Conservation (phyloP, 2,797 vertebrate species). For the Cynodonichthys magdalenae region DNA sequence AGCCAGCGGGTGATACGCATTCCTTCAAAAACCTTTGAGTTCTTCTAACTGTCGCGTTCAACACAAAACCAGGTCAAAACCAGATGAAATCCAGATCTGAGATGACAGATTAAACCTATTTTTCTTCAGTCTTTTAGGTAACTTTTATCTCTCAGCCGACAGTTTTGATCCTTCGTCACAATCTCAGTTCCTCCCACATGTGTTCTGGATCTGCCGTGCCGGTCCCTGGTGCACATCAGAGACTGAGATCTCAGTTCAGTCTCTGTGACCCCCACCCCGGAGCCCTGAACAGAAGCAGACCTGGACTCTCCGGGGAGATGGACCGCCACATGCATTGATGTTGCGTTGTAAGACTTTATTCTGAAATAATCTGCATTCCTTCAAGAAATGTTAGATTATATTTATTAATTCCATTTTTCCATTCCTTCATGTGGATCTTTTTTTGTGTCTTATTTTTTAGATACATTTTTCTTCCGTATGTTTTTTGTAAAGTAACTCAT, state of each 20-base stretch:
- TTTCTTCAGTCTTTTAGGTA: neutral
- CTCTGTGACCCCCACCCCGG: conserved; percentile 27
- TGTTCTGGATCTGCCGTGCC: conserved; percentile 53
- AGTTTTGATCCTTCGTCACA: conserved; percentile 26
- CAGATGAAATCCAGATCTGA: conserved; percentile 2
- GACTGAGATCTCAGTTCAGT: conserved; percentile 44
- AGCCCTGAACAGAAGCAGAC: conserved; percentile 46
- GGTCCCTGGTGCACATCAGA: conserved; percentile 34
- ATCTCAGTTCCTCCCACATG: conserved; percentile 34
- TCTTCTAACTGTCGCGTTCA: no score
- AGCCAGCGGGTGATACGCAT: no score
- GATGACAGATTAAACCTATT: neutral
- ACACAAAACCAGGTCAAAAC: neutral
- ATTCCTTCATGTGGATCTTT: no score
- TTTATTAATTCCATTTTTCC: no score
- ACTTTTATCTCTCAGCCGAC: neutral
- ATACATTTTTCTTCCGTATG: no score
- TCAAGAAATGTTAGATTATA: no score
- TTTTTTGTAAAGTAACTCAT: no score
- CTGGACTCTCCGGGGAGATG: neutral
- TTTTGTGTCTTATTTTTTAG: no score
- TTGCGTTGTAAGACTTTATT: no score
- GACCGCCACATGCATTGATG: neutral
- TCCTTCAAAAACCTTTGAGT: no score
- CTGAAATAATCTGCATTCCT: neutral